Conservation (phyloP, 2,888 invertebrate genomes). For the Trypoxylon attenuatum region DNA sequence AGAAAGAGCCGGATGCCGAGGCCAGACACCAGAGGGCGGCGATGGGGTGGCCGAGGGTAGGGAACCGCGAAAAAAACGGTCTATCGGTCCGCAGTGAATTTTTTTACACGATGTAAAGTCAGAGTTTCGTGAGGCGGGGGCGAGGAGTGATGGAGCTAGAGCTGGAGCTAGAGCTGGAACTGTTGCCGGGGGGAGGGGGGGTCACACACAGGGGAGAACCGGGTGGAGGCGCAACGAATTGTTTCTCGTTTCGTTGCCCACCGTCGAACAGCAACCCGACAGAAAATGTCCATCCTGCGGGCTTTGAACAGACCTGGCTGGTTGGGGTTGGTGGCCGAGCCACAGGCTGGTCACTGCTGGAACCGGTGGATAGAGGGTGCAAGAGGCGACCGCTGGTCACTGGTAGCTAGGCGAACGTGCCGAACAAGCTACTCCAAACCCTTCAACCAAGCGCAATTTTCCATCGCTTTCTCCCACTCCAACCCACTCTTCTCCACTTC, state of each 20-base stretch:
- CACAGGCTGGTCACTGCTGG: not conserved
- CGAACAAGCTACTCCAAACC: not conserved
- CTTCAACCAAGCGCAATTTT: constrained; percentile 29
- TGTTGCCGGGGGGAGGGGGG: not conserved
- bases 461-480: constrained; percentile 33
- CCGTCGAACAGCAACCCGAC: constrained; percentile 37
- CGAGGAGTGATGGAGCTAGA: constrained; percentile 2
- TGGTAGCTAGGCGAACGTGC: not conserved
- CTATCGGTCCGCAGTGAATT: constrained; percentile 23
- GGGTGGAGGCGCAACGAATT: constrained; percentile 38
- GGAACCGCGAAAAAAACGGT: constrained; percentile 9
- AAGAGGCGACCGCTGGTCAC: not conserved
- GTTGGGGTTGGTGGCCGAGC: constrained; percentile 11
- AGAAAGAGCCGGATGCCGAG: constrained; percentile 7
- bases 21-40: constrained; percentile 3
- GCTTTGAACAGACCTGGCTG: not conserved
- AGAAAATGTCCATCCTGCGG: constrained; percentile 39
- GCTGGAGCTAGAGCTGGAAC: not conserved
- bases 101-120: constrained; percentile 29
- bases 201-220: not conserved
- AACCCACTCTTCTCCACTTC: not conserved
- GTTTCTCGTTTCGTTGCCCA: constrained; percentile 53
- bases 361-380: constrained; percentile 10
- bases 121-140: not conserved
- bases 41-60: not conserved